phyloP scores from a whole-genome alignment of 2,888 invertebrate species.

The Melikaiella ostensackeni region DNA sequence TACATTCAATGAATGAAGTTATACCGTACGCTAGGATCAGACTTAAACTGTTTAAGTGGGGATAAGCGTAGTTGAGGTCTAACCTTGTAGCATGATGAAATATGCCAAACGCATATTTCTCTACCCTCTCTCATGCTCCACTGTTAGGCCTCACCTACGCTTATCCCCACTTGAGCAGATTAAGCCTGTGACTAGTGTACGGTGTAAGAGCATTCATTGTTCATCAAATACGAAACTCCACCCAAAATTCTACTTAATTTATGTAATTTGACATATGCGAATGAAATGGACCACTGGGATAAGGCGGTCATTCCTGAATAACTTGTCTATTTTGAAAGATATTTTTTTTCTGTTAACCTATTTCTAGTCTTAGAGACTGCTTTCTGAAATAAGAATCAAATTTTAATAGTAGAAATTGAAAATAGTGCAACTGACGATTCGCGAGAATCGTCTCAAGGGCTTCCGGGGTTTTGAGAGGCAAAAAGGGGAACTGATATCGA shows the following conservation, averaged over 20 bases:
- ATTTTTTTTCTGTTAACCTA: not conserved
- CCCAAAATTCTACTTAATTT: not conserved
- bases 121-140: no score
- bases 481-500: conserved; percentile 29
- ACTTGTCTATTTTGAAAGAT: not conserved
- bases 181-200: no score
- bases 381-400: not conserved
- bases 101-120: no score
- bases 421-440: not conserved
- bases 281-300: not conserved
- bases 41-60: no score
- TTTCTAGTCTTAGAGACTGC: not conserved
- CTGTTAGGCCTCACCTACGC: no score
- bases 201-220: no score
- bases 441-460: conserved; percentile 32
- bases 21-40: no score
- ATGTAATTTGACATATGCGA: not conserved
- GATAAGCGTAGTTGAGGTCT: no score
- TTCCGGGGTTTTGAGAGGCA: conserved; percentile 42
- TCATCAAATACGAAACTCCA: not conserved
- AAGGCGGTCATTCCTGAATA: not conserved
- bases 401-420: not conserved
- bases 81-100: no score
- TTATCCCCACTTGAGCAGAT: no score
- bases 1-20: no score